Evolutionary conservation across 2,113 vertebrate species (phyloP).

Genomic region (Varanus salvator): DNA sequence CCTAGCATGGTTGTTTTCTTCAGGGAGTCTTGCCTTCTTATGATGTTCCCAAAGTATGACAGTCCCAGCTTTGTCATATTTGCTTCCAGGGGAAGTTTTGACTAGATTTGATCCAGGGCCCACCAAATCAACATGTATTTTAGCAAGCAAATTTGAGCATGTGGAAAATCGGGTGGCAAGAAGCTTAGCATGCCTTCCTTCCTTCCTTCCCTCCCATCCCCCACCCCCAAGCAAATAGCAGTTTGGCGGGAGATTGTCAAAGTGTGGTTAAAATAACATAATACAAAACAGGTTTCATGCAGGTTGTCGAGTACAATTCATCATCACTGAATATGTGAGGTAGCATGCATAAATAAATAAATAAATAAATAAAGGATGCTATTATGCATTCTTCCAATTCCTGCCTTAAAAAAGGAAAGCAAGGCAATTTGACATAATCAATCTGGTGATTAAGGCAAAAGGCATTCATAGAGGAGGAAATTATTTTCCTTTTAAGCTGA

Average conservation of each 20-base stretch:
- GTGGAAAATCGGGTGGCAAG: background rate
- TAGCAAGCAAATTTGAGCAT: constrained; percentile 5
- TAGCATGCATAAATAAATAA: background rate
- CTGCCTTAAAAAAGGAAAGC: constrained; percentile 26
- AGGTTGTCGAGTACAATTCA: constrained; percentile 16
- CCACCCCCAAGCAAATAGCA: background rate
- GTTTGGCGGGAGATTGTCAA: background rate
- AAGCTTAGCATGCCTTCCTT: background rate
- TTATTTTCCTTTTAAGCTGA: constrained; percentile 46
- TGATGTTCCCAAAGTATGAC: too few relatives aligned
- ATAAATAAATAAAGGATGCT: background rate
- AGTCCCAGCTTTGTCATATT: too few relatives aligned
- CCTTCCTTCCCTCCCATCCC: background rate
- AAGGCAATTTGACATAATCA: constrained; percentile 49
- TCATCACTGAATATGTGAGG: constrained; percentile 6
- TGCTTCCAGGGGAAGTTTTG: too few relatives aligned
- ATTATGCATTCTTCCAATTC: constrained; percentile 21
- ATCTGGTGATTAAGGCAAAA: constrained; percentile 52
- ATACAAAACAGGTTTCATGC: background rate
- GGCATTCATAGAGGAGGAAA: constrained; percentile 41
- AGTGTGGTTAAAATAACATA: constrained; percentile 15
- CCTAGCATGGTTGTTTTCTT: too few relatives aligned
- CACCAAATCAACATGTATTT: background rate
- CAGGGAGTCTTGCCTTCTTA: too few relatives aligned
- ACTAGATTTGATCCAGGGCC: too few relatives aligned